A percentile compares a stretch with the other conserved stretches of the same genome.
phyloP scores from a whole-genome alignment of 2,888 invertebrate species.

The Catocala sponsa region DNA sequence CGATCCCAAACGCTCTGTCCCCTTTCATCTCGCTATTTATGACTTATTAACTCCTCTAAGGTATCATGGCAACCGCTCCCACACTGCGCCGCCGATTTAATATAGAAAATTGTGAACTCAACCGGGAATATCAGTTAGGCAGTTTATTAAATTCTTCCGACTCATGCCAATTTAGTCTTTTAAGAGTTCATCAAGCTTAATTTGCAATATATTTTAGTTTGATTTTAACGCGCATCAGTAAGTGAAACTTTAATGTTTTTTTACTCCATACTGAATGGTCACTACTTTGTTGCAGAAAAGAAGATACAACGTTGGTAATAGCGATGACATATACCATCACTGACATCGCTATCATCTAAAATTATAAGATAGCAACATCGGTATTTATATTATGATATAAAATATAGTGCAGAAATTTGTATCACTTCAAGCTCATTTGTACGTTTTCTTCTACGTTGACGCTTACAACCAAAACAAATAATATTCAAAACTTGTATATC shows the following conservation, averaged over 20 bases:
- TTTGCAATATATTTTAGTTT: background rate
- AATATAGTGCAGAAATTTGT: too few species aligned
- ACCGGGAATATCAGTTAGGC: conserved; percentile 71
- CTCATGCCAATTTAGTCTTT: conserved; percentile 49
- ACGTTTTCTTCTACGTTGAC: too few species aligned
- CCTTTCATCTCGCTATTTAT: conserved; percentile 78
- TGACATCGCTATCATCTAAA: too few species aligned
- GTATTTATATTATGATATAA: too few species aligned
- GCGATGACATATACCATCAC: too few species aligned
- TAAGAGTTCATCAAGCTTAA: conserved; percentile 31
- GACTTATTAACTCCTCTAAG: conserved; percentile 87
- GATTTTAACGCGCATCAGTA: background rate
- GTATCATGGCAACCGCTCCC: conserved; percentile 86
- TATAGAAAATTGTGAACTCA: conserved; percentile 86
- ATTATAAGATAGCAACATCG: too few species aligned
- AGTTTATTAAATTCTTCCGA: conserved; percentile 83
- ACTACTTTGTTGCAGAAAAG: too few species aligned
- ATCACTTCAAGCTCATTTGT: too few species aligned
- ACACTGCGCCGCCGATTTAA: conserved; percentile 77
- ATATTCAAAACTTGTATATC: too few species aligned
- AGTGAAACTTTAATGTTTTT: background rate
- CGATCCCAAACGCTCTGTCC: conserved; percentile 56
- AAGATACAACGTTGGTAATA: too few species aligned
- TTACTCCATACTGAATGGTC: too few species aligned
- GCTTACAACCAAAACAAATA: too few species aligned